Base-by-base conservation (phyloP, 1,140 invertebrate species). In the Elymnias hypermnestra region DNA sequence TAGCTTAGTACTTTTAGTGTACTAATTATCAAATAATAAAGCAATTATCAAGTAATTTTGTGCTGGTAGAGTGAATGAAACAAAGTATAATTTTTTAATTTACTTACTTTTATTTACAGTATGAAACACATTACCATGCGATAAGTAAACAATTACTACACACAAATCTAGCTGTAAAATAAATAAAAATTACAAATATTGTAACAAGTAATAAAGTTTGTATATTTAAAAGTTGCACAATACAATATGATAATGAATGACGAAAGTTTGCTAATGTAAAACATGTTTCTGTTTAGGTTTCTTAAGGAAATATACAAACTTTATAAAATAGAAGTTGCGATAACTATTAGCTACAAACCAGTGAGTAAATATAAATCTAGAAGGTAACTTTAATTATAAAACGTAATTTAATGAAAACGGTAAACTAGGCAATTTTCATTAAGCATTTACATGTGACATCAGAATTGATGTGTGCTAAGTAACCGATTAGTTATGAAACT, bases 101-200 rank as follows among this genome's bases (percentile, higher is more conserved):
- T 33, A 50, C 48, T 31, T 44, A 25, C 3, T 39, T 38, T 42
- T 43, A 51, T 51, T 43, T 51, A 51, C 48, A 51, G 9, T 23
- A 21, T 31, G 23, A 44, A 38, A 14, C 28, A 37, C 37, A 15
- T 15, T 26, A 44, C 35, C 26, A 49, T 40, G 37, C 31, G 21
- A 37, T 42, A 42, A 19, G 21, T 47, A 57, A 15, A 51, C 26
- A 12, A 15, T n/a, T 13, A 52, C 23, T 48, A 39, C 15, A 40
- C 28, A n/a, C 35, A 39, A 47, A 23, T 21, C 36, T 57, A 12
- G 42, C 40, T 57, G 48, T 38, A 48, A 44, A 57, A 53, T 57
- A 57, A 57, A 57, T 57, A 57, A 57, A 57, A 38, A 42, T 41
- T 44, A 51, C 19, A 56, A 47, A 39, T 38, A 48, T 39, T 40